A percentile compares a stretch with the other conserved stretches of the same genome.
Conservation (phyloP, 2,113 vertebrate genomes). For the Sciurus niger region DNA sequence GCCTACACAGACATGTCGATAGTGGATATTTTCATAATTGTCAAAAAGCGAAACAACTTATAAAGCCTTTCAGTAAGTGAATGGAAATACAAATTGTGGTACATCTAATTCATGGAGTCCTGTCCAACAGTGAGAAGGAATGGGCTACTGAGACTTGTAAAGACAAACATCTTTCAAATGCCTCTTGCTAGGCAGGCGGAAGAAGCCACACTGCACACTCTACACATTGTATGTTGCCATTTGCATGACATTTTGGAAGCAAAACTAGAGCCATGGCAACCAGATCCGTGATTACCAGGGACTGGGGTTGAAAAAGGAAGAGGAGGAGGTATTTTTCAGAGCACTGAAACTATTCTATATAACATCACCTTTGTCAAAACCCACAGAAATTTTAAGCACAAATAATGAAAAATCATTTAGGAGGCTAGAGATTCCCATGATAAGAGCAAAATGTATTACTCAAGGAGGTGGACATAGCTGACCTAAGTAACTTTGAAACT, state of each 20-base stretch:
- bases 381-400: not conserved
- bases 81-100: not conserved
- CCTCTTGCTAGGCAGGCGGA: not conserved
- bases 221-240: not conserved
- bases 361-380: not conserved
- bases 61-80: not conserved
- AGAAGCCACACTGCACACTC: not conserved
- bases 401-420: not conserved
- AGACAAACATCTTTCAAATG: not conserved
- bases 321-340: not conserved
- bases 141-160: not conserved
- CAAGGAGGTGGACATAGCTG: not conserved
- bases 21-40: not conserved
- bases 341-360: not conserved
- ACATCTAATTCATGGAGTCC: not conserved
- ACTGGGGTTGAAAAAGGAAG: not conserved
- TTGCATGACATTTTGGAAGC: not conserved
- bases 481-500: not conserved
- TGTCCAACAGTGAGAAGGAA: not conserved
- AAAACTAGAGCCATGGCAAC: not conserved
- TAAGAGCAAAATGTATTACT: not conserved
- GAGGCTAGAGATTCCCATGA: not conserved
- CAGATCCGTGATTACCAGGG: not conserved
- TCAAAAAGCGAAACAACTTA: not conserved
- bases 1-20: accelerated